Conservation (phyloP, 2,113 vertebrate species). For the Dromiciops gliroides region DNA sequence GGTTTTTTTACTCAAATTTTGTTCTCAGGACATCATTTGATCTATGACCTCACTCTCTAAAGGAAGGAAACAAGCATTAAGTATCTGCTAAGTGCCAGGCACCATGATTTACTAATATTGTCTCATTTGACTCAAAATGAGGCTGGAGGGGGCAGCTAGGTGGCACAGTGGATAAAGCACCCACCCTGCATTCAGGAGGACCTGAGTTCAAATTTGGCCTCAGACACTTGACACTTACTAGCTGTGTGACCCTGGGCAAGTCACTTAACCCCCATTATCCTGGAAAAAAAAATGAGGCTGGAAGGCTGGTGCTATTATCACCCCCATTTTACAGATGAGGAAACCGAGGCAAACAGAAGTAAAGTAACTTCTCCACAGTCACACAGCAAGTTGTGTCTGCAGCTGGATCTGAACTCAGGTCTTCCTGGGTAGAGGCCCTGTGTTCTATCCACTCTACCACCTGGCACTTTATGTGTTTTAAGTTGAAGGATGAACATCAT, state of each 20-base stretch:
- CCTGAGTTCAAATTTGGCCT: too few relatives aligned
- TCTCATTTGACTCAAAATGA: not conserved
- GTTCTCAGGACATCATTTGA: constrained; percentile 7
- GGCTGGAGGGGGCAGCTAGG: not conserved
- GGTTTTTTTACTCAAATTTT: not conserved
- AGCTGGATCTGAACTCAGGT: not conserved
- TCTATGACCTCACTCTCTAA: not conserved
- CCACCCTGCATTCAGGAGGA: too few relatives aligned
- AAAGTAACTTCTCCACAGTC: not conserved
- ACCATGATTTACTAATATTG: not conserved
- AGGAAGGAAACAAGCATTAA: not conserved
- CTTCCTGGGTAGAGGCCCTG: not conserved
- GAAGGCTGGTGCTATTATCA: not conserved
- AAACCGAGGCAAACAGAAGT: not conserved
- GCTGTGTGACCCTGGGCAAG: too few relatives aligned
- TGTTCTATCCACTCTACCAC: not conserved
- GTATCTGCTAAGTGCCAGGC: not conserved
- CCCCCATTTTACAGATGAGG: not conserved
- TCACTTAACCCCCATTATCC: too few relatives aligned
- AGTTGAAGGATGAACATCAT: not conserved
- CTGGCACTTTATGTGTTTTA: not conserved
- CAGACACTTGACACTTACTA: too few relatives aligned
- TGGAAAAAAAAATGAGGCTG: not conserved
- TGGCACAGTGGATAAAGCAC: too few relatives aligned
- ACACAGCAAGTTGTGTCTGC: not conserved